Evolutionary conservation across 2,888 invertebrate genomes (phyloP).

Genomic region (Anorthoa munda): DNA sequence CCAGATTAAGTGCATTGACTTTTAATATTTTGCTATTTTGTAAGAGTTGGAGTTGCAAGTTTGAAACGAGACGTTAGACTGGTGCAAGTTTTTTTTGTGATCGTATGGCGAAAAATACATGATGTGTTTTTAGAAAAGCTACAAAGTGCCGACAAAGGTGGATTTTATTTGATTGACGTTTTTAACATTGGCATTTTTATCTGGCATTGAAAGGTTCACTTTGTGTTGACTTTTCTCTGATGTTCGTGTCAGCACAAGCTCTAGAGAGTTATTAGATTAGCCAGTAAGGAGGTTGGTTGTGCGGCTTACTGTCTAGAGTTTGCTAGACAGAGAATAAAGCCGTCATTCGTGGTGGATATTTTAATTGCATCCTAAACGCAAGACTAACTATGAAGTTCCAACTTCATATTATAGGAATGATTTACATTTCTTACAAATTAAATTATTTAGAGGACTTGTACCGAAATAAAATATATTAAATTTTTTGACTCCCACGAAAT

Average conservation of each 20-base stretch:
- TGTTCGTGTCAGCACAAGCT: too few relatives aligned
- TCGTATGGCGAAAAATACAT: slow-evolving; percentile 5
- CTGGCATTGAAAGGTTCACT: not conserved
- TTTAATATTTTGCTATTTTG: slow-evolving; percentile 53
- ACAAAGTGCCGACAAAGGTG: not conserved
- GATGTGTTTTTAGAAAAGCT: not conserved
- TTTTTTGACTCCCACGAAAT: not conserved
- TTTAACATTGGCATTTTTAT: not conserved
- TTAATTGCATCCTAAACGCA: too few relatives aligned
- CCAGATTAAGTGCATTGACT: slow-evolving; percentile 37
- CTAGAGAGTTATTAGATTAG: too few relatives aligned
- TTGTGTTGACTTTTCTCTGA: not conserved
- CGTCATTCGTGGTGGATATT: too few relatives aligned
- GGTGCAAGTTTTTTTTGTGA: slow-evolving; percentile 18
- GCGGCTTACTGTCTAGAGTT: too few relatives aligned
- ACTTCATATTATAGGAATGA: too few relatives aligned
- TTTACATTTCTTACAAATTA: not conserved
- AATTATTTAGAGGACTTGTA: not conserved
- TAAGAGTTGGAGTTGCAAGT: slow-evolving; percentile 18
- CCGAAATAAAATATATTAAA: too few relatives aligned
- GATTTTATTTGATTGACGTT: not conserved
- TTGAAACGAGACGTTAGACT: slow-evolving; percentile 15
- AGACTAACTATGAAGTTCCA: too few relatives aligned
- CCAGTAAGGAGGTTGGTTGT: too few relatives aligned
- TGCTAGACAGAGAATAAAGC: too few relatives aligned